These are phyloP conservation scores for Sinocyclocheilus anophthalmus DNA, from an alignment of 2,113 vertebrate genomes.

Conservation along the genomic window DNA sequence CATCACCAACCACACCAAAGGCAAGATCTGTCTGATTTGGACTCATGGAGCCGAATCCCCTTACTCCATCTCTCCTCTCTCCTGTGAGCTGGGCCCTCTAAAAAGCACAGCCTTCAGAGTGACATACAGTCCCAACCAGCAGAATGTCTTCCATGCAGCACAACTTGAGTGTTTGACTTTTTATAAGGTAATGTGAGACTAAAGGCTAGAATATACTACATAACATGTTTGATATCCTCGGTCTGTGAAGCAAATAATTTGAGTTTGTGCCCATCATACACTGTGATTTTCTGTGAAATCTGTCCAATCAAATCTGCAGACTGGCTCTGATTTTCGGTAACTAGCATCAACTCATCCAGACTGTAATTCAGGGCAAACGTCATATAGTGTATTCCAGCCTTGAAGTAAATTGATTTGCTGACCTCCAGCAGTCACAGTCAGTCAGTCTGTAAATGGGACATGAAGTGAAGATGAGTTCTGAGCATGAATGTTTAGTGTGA, in stretches of 20 bases:
- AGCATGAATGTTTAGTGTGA: background rate
- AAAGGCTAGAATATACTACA: background rate
- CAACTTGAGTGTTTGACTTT: slow-evolving; percentile 90
- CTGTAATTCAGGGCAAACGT: too few species aligned
- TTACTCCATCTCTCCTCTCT: slow-evolving; percentile 80
- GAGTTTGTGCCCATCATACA: too few species aligned
- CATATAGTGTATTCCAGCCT: too few species aligned
- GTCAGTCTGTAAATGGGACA: background rate
- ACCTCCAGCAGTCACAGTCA: background rate
- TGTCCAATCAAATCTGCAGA: too few species aligned
- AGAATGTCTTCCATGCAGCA: slow-evolving; percentile 76
- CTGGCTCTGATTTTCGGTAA: too few species aligned
- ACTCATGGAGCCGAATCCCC: slow-evolving; percentile 64
- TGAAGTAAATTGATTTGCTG: background rate
- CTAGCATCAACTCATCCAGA: too few species aligned
- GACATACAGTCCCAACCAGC: slow-evolving; percentile 77
- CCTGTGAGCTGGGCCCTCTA: slow-evolving; percentile 80
- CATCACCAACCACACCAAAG: slow-evolving; percentile 86
- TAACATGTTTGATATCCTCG: background rate
- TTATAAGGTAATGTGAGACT: slow-evolving; percentile 77
- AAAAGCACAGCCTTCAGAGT: slow-evolving; percentile 83
- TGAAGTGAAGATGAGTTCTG: background rate
- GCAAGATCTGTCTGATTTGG: slow-evolving; percentile 84
- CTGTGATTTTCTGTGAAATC: too few species aligned
- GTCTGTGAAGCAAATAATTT: background rate